phyloP scores from a whole-genome alignment of 2,888 invertebrate genomes.

The Nasonia oneida region DNA sequence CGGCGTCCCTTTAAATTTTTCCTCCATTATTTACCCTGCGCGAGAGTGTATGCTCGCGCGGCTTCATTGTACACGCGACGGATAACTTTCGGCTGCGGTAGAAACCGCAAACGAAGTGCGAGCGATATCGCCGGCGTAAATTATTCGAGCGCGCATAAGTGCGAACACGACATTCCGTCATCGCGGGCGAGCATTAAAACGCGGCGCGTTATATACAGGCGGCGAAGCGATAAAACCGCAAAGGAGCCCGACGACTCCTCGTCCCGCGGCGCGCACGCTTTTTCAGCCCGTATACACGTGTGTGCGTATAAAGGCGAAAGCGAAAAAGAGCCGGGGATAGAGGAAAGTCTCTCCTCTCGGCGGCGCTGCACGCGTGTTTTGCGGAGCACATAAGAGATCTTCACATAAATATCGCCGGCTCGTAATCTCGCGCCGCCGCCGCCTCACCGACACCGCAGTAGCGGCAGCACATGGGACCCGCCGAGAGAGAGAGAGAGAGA shows the following conservation, averaged over 20 bases:
- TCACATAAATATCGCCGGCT: conserved; percentile 67
- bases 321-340: neutral
- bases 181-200: neutral
- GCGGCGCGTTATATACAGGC: neutral
- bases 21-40: neutral
- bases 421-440: conserved; percentile 63
- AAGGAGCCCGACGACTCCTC: neutral
- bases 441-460: neutral
- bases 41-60: neutral
- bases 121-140: neutral
- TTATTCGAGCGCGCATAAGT: neutral
- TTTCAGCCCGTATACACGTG: conserved; percentile 16
- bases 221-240: conserved; percentile 41
- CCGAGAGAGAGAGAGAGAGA: neutral
- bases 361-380: conserved; percentile 47
- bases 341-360: neutral
- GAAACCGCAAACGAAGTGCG: neutral
- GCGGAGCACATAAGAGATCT: conserved; percentile 61
- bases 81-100: neutral
- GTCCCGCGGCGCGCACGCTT: neutral
- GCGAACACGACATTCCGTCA: neutral
- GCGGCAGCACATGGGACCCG: conserved; percentile 4
- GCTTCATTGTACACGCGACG: too few relatives aligned
- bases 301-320: neutral
- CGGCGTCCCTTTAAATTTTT: conserved; percentile 20